These are phyloP conservation scores for Synodontis membranacea DNA, from an alignment of 2,113 vertebrate genomes.

Conservation along the genomic window DNA sequence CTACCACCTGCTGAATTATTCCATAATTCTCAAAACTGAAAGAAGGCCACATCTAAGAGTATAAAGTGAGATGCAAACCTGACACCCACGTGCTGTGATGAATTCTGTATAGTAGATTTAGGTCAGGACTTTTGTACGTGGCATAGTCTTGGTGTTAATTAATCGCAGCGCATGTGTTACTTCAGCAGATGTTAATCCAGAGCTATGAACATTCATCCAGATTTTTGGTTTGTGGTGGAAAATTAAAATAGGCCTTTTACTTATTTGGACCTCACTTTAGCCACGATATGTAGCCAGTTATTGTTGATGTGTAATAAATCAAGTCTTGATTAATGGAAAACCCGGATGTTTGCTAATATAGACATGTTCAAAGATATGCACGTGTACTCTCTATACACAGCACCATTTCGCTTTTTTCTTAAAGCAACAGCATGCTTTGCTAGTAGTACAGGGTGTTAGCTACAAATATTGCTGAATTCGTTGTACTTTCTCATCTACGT, in stretches of 20 bases:
- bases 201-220: background rate
- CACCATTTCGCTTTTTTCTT: background rate
- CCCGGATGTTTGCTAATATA: background rate
- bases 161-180: background rate
- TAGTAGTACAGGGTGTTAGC: background rate
- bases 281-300: background rate
- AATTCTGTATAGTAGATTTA: background rate
- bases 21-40: background rate
- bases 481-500: background rate
- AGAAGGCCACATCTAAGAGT: background rate
- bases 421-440: background rate
- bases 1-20: background rate
- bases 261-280: background rate
- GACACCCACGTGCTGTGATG: background rate
- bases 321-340: background rate
- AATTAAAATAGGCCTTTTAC: background rate
- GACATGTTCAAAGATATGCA: background rate
- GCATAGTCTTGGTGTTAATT: background rate
- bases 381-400: background rate
- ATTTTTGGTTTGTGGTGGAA: background rate
- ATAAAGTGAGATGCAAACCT: background rate
- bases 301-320: background rate
- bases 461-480: background rate
- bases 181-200: background rate
- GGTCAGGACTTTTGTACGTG: background rate